Base-by-base conservation (phyloP, 1,140 invertebrate genomes). In the Eubasilissa regina region DNA sequence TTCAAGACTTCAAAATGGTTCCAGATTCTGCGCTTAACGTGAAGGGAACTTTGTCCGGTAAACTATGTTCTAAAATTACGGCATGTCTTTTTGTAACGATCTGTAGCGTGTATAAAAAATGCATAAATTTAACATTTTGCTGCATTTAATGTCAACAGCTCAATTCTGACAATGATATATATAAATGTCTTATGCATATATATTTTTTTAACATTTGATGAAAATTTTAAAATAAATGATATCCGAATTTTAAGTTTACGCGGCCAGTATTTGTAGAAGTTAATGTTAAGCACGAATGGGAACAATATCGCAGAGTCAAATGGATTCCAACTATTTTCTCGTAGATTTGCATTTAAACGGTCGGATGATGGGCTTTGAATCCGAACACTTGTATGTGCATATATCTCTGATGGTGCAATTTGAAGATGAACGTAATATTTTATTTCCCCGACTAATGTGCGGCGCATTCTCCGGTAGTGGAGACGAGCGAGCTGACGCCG, bases 401-500 rank as follows among this genome's bases (percentile, higher is more conserved):
- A 76, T 76, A 76, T 76, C 75, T 64, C 45, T 60, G 64, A 76
- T 76, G 75, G 75, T 76, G 75, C 75, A 64, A 62, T 62, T 76
- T 62, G 64, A 64, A 62, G 17, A 62, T 35, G 25, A 35, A 35
- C 25, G 6, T 35, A 35, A 35, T 62, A 62, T 62, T 21, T 62
- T 25, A 15, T 62, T 62, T 62, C 58, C n/a, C 25, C 25, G 12
- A 11, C 56, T 25, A 25, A 21, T 19, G 0, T 25, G n/a, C 7
- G 53, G 58, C 15, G 53, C 13, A 19, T 10, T 17, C n/a, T 48
- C 17, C 4, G n/a, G 21, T 3, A 35, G 25, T 21, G 66, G 13
- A 48, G 66, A 70, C 4, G 44, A 15, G 51, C 43, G 47, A 44
- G 60, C n/a, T 35, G 45, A 1, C 25, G 72, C 48, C 15, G 13